Conservation (phyloP, 2,113 vertebrate species). For the Acanthisitta chloris region DNA sequence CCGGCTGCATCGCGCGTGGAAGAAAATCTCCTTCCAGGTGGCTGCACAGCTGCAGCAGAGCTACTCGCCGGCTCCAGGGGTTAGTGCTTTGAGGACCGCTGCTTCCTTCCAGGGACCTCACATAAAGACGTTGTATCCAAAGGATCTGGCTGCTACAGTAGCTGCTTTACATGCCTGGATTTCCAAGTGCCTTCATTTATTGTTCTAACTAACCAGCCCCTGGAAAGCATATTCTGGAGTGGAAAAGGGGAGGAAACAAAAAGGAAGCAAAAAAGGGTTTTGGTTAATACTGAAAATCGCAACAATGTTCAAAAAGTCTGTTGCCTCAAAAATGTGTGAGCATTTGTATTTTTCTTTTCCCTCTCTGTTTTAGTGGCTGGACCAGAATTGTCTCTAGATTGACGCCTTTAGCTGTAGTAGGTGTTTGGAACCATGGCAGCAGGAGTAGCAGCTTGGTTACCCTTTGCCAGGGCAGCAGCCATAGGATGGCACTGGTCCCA, state of each 20-base stretch:
- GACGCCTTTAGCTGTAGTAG: constrained; percentile 25
- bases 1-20: not conserved
- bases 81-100: not conserved
- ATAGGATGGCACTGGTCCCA: constrained; percentile 90
- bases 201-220: not conserved
- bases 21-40: constrained; percentile 6
- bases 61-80: not conserved
- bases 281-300: not conserved
- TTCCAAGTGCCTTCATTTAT: not conserved
- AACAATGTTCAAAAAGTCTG: not conserved
- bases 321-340: not conserved
- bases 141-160: not conserved
- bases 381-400: constrained; percentile 20
- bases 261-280: not conserved
- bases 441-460: constrained; percentile 94
- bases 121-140: not conserved
- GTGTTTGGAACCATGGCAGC: constrained; percentile 84
- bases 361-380: constrained; percentile 47
- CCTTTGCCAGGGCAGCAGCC: constrained; percentile 93
- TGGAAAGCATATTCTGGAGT: not conserved
- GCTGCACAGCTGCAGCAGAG: not conserved
- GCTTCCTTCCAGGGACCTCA: not conserved
- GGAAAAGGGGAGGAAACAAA: not conserved
- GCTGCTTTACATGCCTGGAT: not conserved
- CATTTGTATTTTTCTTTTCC: constrained; percentile 29